Evolutionary conservation across 2,113 vertebrate genomes (phyloP).

Genomic region (Nymphicus hollandicus): DNA sequence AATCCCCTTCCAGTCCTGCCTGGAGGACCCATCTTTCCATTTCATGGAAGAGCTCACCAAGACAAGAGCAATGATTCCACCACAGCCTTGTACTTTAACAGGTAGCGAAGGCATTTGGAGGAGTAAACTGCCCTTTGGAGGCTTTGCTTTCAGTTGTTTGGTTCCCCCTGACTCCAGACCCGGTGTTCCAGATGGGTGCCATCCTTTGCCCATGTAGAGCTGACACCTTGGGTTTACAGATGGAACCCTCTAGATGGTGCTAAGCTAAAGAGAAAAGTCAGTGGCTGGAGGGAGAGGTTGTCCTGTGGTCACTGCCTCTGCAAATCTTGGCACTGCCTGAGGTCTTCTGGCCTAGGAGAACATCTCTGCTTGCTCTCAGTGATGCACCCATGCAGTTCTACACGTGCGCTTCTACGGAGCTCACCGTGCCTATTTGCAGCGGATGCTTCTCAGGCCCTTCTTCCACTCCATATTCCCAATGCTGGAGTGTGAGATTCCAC

Average conservation of each 20-base stretch:
- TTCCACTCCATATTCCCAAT: neutral
- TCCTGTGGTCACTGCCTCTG: neutral
- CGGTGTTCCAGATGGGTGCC: accelerated
- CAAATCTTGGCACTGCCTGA: neutral
- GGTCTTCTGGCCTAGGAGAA: neutral
- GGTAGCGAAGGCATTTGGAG: neutral
- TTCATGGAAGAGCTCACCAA: neutral
- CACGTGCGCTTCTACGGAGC: neutral
- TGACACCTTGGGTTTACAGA: neutral
- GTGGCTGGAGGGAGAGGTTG: neutral
- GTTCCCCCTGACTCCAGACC: accelerated
- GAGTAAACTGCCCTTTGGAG: neutral
- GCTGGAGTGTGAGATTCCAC: neutral
- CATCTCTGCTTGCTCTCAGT: neutral
- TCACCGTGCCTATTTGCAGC: accelerated
- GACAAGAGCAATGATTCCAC: neutral
- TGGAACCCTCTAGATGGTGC: constrained; percentile 60
- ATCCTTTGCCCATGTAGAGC: neutral
- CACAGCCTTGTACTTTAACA: neutral
- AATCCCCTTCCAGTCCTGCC: accelerated
- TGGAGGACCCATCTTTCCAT: neutral
- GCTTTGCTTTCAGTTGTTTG: neutral
- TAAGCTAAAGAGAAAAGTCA: constrained; percentile 57
- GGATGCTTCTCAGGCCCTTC: neutral
- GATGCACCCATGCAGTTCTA: accelerated